Evolutionary conservation across 2,888 invertebrate genomes (phyloP), one percentile per base, ranked within the genome.

Genomic region (Parnassius apollo): DNA sequence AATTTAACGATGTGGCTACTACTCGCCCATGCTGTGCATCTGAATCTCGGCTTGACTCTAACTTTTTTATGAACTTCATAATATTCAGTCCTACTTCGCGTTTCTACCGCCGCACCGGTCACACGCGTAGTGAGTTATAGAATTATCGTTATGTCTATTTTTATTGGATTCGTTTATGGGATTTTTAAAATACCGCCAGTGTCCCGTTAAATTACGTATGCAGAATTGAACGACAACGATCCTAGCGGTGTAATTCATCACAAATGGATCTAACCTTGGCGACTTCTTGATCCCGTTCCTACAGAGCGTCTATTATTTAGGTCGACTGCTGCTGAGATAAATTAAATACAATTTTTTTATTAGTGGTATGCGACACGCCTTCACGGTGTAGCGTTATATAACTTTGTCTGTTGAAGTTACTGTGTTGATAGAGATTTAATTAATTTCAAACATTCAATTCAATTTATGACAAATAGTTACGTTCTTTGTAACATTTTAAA

Each of bases 241-340:
- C 75, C 77, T 78, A 77, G 78, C 74, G 76, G 78, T 18, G 81
- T 85, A 84, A 85, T 82, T 84, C 77, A 80, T 85, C 80, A 81
- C 76, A 87, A 90, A 91, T 90, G 80, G 85, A 88, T 90, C 82
- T 79, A 86, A 78, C 91, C 91, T 91, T 91, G 89, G 75, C 82
- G 80, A 83, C 86, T 81, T 86, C 86, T 88, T 87, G 87, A 85
- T 88, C 84, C 78, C 83, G 83, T 83, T 78, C 82, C 83, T 88
- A 85, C 83, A 84, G 84, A 73, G 77, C 85, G 82, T 86, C 81
- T 79, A 78, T 73, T 86, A 88, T 88, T 82, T 83, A 80, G 87
- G 83, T 86, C 86, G 70, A 67, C 65, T 54, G 65, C 58, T 68
- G 60, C 59, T 66, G 77, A 74, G 67, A 68, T 70, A 75, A 73